phyloP scores from a whole-genome alignment of 37 sponge, comb jelly and placozoan species.

The Chondrilla cf. caribensis region DNA sequence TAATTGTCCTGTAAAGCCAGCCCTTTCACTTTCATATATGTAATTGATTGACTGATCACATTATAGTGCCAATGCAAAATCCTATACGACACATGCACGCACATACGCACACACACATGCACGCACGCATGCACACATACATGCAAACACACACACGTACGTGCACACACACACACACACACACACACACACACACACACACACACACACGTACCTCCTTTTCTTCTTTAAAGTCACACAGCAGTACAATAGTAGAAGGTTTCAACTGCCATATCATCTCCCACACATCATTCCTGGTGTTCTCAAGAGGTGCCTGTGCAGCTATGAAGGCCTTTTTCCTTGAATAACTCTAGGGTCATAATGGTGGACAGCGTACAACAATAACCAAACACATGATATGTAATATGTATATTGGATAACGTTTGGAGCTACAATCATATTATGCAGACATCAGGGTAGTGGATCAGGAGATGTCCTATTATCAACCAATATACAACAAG shows the following conservation, averaged over 20 bases:
- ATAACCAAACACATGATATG: background rate
- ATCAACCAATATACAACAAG: too few species aligned
- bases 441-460: too few species aligned
- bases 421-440: too few species aligned
- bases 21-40: too few species aligned
- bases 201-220: background rate
- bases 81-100: too few species aligned
- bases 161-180: conserved; percentile 3
- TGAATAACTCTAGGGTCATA: background rate
- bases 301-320: background rate
- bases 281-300: background rate
- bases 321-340: background rate
- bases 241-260: background rate
- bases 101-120: background rate
- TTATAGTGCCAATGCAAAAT: too few species aligned
- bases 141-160: conserved; percentile 1
- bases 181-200: conserved; percentile 12
- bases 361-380: background rate
- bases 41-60: too few species aligned
- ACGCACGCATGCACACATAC: background rate
- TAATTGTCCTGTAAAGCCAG: too few species aligned
- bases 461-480: too few species aligned
- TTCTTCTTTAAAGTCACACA: background rate
- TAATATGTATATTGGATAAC: background rate
- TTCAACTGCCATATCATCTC: background rate